phyloP scores from a whole-genome alignment of 2,888 invertebrate genomes.

The Incurvaria masculella region DNA sequence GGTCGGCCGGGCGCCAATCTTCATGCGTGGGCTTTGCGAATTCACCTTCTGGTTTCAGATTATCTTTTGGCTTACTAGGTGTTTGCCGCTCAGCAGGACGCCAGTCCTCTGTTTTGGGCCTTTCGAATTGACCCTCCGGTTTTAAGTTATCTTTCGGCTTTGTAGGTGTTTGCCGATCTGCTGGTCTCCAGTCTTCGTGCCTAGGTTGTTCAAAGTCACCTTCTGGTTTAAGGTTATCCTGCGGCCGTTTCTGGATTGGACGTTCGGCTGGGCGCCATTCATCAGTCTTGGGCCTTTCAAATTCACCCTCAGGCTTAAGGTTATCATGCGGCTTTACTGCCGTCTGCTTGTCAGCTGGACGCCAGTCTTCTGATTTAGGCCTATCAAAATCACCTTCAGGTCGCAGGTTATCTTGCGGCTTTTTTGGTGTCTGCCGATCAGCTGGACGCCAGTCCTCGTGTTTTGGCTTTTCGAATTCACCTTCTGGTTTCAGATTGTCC shows the following conservation, averaged over 20 bases:
- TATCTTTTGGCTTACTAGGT: slow-evolving; percentile 32
- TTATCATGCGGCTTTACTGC: slow-evolving; percentile 34
- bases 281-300: slow-evolving; percentile 42
- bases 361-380: slow-evolving; percentile 21
- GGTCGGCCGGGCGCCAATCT: slow-evolving; percentile 45
- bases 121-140: slow-evolving; percentile 31
- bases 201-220: slow-evolving; percentile 36
- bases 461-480: slow-evolving; percentile 47
- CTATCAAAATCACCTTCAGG: slow-evolving; percentile 50
- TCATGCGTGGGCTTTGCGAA: slow-evolving; percentile 38
- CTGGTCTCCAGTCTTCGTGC: slow-evolving; percentile 21
- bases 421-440: slow-evolving; percentile 30
- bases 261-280: slow-evolving; percentile 39
- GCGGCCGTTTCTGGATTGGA: slow-evolving; percentile 31
- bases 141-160: slow-evolving; percentile 28
- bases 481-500: slow-evolving; percentile 52
- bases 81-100: slow-evolving; percentile 29
- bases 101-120: slow-evolving; percentile 24
- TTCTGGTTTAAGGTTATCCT: slow-evolving; percentile 40
- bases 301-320: slow-evolving; percentile 49
- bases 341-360: slow-evolving; percentile 24
- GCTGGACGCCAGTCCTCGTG: slow-evolving; percentile 42
- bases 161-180: slow-evolving; percentile 22
- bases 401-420: slow-evolving; percentile 39
- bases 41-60: slow-evolving; percentile 56